Percentiles rank a stretch among this genome's conserved stretches.
Evolutionary conservation across 2,797 vertebrate genomes (phyloP).

Genomic region (Dryobates pubescens): DNA sequence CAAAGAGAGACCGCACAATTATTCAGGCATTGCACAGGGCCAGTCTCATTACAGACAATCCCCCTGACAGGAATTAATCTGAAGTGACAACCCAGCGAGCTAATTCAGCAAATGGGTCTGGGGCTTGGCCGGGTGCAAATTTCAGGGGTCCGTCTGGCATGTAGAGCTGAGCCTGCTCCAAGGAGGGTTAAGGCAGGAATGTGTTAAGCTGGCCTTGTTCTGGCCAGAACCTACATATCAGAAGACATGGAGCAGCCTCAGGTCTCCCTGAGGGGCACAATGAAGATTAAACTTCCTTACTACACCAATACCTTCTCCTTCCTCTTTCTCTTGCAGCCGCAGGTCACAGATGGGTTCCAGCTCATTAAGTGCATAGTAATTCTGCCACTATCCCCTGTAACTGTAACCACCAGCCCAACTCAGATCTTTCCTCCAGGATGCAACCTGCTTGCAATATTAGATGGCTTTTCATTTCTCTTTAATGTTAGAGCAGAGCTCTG

Average conservation of each 20-base stretch:
- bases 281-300: slow-evolving; percentile 50
- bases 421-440: slow-evolving; percentile 54
- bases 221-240: background rate
- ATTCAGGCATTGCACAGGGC: slow-evolving; percentile 26
- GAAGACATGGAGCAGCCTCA: slow-evolving; percentile 19
- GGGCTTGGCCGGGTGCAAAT: background rate
- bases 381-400: slow-evolving; percentile 27
- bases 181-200: background rate
- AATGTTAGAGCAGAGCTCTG: slow-evolving; percentile 53
- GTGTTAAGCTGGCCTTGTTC: background rate
- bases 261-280: slow-evolving; percentile 27
- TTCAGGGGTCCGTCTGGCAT: background rate
- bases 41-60: slow-evolving; percentile 53
- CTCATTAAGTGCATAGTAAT: slow-evolving; percentile 61
- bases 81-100: slow-evolving; percentile 37
- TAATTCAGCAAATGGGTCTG: slow-evolving; percentile 24
- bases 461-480: slow-evolving; percentile 61
- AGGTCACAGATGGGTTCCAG: slow-evolving; percentile 45
- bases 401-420: slow-evolving; percentile 28
- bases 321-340: slow-evolving; percentile 36
- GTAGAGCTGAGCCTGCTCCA: background rate
- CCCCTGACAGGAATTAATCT: slow-evolving; percentile 67
- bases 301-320: slow-evolving; percentile 31
- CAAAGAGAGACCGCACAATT: slow-evolving; percentile 53
- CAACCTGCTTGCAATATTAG: slow-evolving; percentile 54